phyloP scores from a whole-genome alignment of 2,113 vertebrate genomes.

The Lagopus muta region DNA sequence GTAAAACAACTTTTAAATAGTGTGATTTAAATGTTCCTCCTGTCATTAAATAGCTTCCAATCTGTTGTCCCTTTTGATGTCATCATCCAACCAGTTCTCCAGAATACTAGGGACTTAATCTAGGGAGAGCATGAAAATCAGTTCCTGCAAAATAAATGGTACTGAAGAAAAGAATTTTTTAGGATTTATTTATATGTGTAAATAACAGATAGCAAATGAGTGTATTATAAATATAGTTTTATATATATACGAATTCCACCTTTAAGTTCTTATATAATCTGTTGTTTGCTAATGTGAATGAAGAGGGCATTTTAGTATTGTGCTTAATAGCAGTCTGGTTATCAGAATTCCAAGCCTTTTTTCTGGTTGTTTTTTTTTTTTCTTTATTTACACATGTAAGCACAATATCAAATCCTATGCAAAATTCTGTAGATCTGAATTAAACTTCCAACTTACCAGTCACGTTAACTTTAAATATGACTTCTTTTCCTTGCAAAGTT shows the following conservation, averaged over 20 bases:
- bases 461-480: background rate
- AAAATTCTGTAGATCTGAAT: background rate
- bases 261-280: background rate
- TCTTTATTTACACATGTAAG: background rate
- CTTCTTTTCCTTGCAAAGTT: background rate
- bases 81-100: background rate
- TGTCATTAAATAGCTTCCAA: background rate
- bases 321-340: background rate
- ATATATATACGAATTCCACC: background rate
- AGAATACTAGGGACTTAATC: background rate
- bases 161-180: background rate
- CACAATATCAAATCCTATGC: background rate
- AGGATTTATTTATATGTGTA: background rate
- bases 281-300: background rate
- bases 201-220: background rate
- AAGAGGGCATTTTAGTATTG: background rate
- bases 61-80: conserved; percentile 13
- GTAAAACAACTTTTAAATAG: background rate
- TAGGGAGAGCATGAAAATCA: background rate
- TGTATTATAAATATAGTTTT: background rate
- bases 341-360: background rate
- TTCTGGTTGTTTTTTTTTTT: background rate
- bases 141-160: background rate
- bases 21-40: background rate
- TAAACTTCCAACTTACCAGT: background rate